Conservation (phyloP, 2,113 vertebrate genomes). For the Lucifuga dentata region DNA sequence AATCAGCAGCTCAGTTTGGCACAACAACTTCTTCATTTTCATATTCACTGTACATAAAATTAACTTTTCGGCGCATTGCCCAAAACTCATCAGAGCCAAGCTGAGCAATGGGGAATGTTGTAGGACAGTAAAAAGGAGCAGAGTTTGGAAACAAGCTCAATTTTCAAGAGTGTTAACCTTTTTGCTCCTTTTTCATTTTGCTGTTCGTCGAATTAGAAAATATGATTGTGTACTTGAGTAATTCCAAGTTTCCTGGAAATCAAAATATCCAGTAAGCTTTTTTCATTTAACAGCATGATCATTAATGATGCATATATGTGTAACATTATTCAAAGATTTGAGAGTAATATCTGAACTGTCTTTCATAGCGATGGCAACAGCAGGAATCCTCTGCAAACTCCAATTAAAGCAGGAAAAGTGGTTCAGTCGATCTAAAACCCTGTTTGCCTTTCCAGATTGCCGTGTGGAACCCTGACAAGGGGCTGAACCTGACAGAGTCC, state of each 20-base stretch:
- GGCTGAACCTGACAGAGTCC: slow-evolving; percentile 92
- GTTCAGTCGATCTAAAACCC: slow-evolving; percentile 18
- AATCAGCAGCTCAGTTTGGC: not conserved
- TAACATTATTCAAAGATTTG: not conserved
- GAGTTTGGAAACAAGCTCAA: too few species aligned
- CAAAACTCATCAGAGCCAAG: slow-evolving; percentile 38
- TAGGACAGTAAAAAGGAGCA: slow-evolving; percentile 27
- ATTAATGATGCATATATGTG: not conserved
- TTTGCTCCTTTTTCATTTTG: slow-evolving; percentile 57
- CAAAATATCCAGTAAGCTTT: slow-evolving; percentile 8
- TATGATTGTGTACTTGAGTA: slow-evolving; percentile 23
- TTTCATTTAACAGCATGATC: slow-evolving; percentile 7
- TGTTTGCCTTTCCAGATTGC: slow-evolving; percentile 86
- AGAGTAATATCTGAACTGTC: not conserved
- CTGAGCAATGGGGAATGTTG: slow-evolving; percentile 29
- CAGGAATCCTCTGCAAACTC: not conserved
- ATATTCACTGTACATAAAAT: slow-evolving; percentile 28
- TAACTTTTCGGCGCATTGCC: slow-evolving; percentile 19
- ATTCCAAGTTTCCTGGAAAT: slow-evolving; percentile 15
- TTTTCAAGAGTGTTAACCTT: slow-evolving; percentile 40
- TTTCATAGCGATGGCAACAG: not conserved
- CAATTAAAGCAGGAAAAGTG: slow-evolving; percentile 22
- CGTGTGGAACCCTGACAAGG: slow-evolving; percentile 93
- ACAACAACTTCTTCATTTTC: slow-evolving; percentile 12
- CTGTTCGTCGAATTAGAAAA: slow-evolving; percentile 60